phyloP scores from a whole-genome alignment of 2,113 vertebrate genomes.

The Lipotes vexillifer region DNA sequence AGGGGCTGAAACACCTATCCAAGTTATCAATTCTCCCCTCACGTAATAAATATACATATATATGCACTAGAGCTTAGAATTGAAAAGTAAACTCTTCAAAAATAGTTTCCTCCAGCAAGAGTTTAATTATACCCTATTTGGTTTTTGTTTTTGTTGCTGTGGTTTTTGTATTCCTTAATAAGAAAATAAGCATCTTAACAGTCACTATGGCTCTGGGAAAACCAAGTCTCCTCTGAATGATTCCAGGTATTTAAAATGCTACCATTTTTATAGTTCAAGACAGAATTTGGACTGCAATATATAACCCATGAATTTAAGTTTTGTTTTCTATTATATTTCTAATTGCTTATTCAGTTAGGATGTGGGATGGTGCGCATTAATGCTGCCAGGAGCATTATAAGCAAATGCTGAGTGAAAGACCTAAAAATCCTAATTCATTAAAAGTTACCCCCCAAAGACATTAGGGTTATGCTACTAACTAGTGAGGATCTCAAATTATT shows the following conservation, averaged over 20 bases:
- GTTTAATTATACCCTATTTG: neutral
- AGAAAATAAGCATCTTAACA: slow-evolving; percentile 4
- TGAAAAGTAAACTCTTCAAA: neutral
- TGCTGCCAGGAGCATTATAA: slow-evolving; percentile 54
- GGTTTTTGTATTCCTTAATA: neutral
- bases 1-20: neutral
- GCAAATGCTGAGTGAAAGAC: slow-evolving; percentile 63
- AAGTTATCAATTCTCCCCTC: neutral
- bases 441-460: slow-evolving; percentile 73
- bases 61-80: neutral
- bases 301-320: slow-evolving; percentile 26
- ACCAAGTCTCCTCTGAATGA: neutral
- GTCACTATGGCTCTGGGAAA: neutral
- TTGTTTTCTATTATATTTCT: slow-evolving; percentile 45
- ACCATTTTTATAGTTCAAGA: neutral
- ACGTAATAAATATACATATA: neutral
- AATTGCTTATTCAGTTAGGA: slow-evolving; percentile 56
- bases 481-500: slow-evolving; percentile 42
- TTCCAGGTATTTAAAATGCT: neutral
- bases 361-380: neutral
- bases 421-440: slow-evolving; percentile 69
- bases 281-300: neutral
- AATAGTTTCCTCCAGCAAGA: neutral
- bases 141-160: neutral
- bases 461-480: slow-evolving; percentile 54